Evolutionary conservation across 2,888 invertebrate species (phyloP).

Genomic region (Bursaphelenchus okinawaensis): DNA sequence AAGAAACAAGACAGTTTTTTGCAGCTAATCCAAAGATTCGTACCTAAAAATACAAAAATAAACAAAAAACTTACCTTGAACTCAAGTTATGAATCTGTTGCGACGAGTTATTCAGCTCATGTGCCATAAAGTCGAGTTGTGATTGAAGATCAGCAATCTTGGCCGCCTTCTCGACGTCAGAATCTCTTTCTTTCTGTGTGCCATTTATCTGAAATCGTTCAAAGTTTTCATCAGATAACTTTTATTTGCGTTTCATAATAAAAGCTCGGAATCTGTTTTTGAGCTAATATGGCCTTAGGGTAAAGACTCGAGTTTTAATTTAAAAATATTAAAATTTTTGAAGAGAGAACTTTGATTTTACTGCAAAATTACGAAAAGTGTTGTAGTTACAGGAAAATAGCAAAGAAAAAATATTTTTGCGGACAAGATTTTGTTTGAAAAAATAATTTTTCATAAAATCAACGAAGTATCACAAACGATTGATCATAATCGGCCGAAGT

Average conservation of each 20-base stretch:
- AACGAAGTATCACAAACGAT: too few relatives aligned
- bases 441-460: neutral
- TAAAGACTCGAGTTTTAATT: too few relatives aligned
- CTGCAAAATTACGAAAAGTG: too few relatives aligned
- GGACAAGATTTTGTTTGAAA: neutral
- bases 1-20: too few relatives aligned
- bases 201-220: conserved; percentile 28
- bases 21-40: too few relatives aligned
- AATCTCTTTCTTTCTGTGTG: conserved; percentile 21
- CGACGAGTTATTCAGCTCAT: conserved; percentile 42
- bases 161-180: conserved; percentile 46
- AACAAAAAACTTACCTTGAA: conserved; percentile 25
- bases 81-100: conserved; percentile 47
- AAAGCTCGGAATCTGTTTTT: neutral
- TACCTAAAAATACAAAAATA: conserved; percentile 35
- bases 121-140: conserved; percentile 57
- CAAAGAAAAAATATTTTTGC: too few relatives aligned
- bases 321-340: neutral
- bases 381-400: too few relatives aligned
- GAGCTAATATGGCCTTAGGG: neutral
- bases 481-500: too few relatives aligned
- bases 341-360: too few relatives aligned
- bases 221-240: conserved; percentile 1
- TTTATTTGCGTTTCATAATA: neutral
- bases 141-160: conserved; percentile 62